Base-by-base conservation (phyloP, 2,888 invertebrate genomes). In the Chloromyia formosa region DNA sequence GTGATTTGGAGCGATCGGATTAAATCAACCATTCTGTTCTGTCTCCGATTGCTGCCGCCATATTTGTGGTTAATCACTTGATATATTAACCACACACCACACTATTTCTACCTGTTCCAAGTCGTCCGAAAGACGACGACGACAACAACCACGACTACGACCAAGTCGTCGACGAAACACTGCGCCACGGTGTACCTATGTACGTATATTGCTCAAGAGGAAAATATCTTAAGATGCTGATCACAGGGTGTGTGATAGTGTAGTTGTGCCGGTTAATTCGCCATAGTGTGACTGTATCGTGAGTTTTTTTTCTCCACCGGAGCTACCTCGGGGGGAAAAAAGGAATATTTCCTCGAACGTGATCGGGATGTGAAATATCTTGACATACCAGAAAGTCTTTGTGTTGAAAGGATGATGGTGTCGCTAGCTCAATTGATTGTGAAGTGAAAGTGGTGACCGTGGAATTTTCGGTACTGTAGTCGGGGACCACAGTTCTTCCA, bases 321-420 rank as follows among this genome's bases (percentile, higher is more conserved):
- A 35, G 27, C 27, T 35, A 2, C 3, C 2, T 35, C 27, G 27
- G 27, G 3, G 27, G 7, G 27, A 20, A 35, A 54, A 49, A 40
- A 45, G 68, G 18, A 76, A 56, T 58, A 58, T 75, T 75, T 75
- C 74, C 74, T 77, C 54, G 75, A 75, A 77, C 78, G 78, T 78
- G 78, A 77, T 78, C 75, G 77, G 78, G 76, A 78, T 78, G 78
- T 49, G 40, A 73, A 74, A 74, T 60, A 23, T 20, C 56, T 71
- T 56, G 71, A 14, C 18, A 40, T n/a, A 22, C 20, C 12, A 12
- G 14, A 49, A 49, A 35, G 27, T 35, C 45, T n/a, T 49, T 49
- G 49, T 49, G 12, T 42, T 42, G 42, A 49, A 49, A 49, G 16
- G 12, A 49, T n/a, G 4, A n/a, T 12, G 49, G 3, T 49, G 14